Percentiles rank a stretch among this genome's conserved stretches.
phyloP scores from a whole-genome alignment of 2,113 vertebrate genomes.

The Carettochelys insculpta region DNA sequence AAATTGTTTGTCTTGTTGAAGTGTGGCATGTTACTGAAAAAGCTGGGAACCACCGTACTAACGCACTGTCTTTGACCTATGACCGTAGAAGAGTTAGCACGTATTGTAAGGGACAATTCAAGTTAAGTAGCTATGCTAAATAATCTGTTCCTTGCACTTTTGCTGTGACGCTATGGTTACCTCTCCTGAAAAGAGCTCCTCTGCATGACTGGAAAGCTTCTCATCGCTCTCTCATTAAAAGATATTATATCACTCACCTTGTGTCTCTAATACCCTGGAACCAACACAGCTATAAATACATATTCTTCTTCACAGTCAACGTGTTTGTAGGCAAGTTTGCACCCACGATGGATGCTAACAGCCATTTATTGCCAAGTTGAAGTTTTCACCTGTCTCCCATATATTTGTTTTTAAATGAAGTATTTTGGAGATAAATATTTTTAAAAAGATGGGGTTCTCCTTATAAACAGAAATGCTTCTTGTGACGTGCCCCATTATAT shows the following conservation, averaged over 20 bases:
- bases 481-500: background rate
- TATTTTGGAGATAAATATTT: too few species aligned
- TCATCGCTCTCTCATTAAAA: background rate
- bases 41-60: too few species aligned
- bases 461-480: slow-evolving; percentile 16
- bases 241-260: background rate
- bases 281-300: background rate
- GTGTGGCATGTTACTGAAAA: too few species aligned
- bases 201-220: background rate
- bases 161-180: background rate
- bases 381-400: background rate
- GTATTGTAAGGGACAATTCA: too few species aligned
- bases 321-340: rapidly evolving
- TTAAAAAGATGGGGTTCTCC: too few species aligned
- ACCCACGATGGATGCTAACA: background rate
- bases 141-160: background rate
- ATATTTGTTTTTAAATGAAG: too few species aligned
- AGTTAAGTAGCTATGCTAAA: background rate
- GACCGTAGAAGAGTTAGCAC: too few species aligned
- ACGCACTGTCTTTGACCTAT: too few species aligned
- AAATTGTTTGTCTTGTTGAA: too few species aligned
- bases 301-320: background rate
- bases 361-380: background rate
- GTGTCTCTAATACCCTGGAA: background rate
- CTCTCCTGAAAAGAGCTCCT: background rate